Base-by-base conservation (phyloP, 2,797 vertebrate genomes). In the Dermochelys coriacea region DNA sequence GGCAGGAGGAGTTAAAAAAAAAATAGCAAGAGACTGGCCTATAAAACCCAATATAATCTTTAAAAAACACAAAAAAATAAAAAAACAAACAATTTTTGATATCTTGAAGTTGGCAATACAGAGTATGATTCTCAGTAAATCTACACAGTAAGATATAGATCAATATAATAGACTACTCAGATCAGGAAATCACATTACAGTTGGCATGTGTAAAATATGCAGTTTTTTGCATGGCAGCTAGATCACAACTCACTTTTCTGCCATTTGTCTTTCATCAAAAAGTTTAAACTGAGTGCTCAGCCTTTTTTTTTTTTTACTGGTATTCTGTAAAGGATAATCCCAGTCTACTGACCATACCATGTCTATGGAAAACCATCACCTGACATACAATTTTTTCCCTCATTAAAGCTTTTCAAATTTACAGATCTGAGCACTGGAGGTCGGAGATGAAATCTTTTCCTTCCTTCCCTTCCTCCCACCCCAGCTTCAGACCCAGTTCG, bases 261-360 rank as follows among this genome's bases (percentile, higher is more conserved):
- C 78, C 45, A 3, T 71, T 61, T 84, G 47, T 27, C 79, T 74
- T n/a, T 55, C 45, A 64, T 49, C 12, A 82, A 84, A 87, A 80
- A 85, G 34, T 75, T 49, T 79, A 68, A 82, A 34, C 80, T 82
- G 27, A 6, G 7, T 5, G 45, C 31, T 49, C 8, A n/a, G 15
- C 57, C 57, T 50, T 82, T 81, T 55, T 50, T 82, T 81, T 55
- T 59, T 55, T 59, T 34, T 61, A 78, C 52, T 47, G 50, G 25
- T 85, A 64, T 7, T 16, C 29, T 84, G 0, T 31, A 52, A 11
- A 0, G 4, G 29, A 51, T 37, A 1, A 1, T 27, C 3, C 2
- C 2, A 64, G 47, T 34, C 34, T 19, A 0, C 29, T 57, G n/a
- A n/a, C n/a, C n/a, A 25, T 47, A 49, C 64, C 25, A 27, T 14